Conservation (phyloP, 1,140 invertebrate species). For the Drosophila funebris region DNA sequence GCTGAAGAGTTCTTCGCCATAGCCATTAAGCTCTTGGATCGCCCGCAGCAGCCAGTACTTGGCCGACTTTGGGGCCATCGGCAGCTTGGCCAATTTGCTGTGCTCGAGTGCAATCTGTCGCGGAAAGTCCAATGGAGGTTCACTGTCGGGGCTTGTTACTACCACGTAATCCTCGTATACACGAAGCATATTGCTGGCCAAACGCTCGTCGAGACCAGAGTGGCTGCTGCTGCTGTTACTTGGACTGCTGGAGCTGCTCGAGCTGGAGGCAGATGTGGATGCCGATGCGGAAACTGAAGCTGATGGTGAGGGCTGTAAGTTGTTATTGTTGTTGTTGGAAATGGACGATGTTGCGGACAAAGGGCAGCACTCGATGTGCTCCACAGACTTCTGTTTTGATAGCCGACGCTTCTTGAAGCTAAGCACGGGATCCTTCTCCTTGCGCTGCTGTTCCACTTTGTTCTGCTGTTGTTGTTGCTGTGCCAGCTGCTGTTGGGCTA, state of each 20-base stretch:
- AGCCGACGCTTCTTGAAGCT: constrained; percentile 79
- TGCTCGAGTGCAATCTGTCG: constrained; percentile 78
- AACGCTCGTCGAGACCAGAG: constrained; percentile 59
- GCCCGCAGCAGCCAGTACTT: constrained; percentile 93
- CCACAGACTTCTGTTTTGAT: constrained; percentile 80
- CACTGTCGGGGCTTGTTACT: constrained; percentile 36
- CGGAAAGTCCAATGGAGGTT: constrained; percentile 69
- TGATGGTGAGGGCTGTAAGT: constrained; percentile 2
- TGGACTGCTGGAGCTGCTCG: constrained; percentile 62
- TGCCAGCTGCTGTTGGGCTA: constrained; percentile 47
- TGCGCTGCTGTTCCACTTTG: constrained; percentile 66
- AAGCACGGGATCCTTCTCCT: constrained; percentile 79
- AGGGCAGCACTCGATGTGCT: constrained; percentile 68
- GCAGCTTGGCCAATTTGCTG: constrained; percentile 71
- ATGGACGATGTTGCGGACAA: constrained; percentile 18
- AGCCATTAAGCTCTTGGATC: constrained; percentile 89
- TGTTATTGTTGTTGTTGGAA: constrained; percentile 1
- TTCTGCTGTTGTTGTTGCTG: constrained; percentile 49
- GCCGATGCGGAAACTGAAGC: constrained; percentile 32
- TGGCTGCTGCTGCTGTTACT: constrained; percentile 71
- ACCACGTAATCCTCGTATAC: constrained; percentile 78
- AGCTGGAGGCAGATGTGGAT: constrained; percentile 48
- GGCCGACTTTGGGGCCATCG: constrained; percentile 84
- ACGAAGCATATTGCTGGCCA: constrained; percentile 62
- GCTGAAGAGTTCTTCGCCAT: constrained; percentile 93